Conservation (phyloP, 2,113 vertebrate genomes). For the Sylvilagus bachmani region DNA sequence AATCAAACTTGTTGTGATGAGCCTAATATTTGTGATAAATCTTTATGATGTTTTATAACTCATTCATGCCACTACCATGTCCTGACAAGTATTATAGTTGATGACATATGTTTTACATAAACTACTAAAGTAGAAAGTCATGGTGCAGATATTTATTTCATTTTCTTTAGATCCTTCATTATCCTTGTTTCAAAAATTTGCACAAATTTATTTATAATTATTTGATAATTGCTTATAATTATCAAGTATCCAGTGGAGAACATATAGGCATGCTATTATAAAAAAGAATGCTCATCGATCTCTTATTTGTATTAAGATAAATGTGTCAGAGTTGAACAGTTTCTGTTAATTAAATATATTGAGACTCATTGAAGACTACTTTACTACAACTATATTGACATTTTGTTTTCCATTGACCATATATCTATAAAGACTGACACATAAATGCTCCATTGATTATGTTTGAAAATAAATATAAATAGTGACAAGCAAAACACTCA, state of each 20-base stretch:
- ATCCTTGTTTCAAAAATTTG: not conserved
- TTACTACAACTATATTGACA: not conserved
- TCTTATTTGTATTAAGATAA: slow-evolving; percentile 12
- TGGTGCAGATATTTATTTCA: not conserved
- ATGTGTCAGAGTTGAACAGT: not conserved
- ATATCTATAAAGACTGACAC: not conserved
- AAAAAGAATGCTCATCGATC: not conserved
- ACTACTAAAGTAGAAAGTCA: not conserved
- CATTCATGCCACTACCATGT: not conserved
- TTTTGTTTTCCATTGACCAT: not conserved
- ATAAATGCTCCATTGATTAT: not conserved
- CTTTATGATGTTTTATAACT: not conserved
- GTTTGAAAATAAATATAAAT: not conserved
- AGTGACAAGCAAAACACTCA: slow-evolving; percentile 15
- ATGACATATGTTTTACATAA: not conserved
- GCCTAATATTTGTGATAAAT: not conserved
- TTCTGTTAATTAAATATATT: slow-evolving; percentile 19
- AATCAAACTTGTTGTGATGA: not conserved
- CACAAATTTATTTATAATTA: not conserved
- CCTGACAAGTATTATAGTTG: not conserved
- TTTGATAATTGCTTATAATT: not conserved
- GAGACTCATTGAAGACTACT: not conserved
- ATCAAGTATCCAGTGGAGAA: not conserved
- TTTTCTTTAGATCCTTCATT: not conserved
- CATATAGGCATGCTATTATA: not conserved